Evolutionary conservation across 2,797 vertebrate genomes (phyloP).

Genomic region (Triplophysa bombifrons): DNA sequence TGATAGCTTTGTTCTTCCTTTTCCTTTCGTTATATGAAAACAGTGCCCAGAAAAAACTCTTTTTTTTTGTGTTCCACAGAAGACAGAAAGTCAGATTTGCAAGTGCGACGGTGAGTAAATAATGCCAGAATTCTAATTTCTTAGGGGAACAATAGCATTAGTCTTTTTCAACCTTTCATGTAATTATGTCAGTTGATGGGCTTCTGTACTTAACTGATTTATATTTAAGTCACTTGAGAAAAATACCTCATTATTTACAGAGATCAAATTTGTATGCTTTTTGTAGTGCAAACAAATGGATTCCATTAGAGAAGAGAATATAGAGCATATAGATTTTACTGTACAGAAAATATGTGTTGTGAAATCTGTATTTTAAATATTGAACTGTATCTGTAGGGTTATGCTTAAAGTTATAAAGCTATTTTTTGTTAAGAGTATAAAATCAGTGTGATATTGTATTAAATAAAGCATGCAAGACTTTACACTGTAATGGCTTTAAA

Average conservation of each 20-base stretch:
- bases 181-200: slow-evolving; percentile 25
- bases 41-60: not conserved
- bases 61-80: not conserved
- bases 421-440: slow-evolving; percentile 36
- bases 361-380: slow-evolving; percentile 55
- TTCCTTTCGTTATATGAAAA: not conserved
- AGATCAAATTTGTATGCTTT: slow-evolving; percentile 56
- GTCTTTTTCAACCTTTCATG: not conserved
- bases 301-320: slow-evolving; percentile 57
- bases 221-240: slow-evolving; percentile 40
- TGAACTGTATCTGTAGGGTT: slow-evolving; percentile 35
- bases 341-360: slow-evolving; percentile 55
- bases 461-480: slow-evolving; percentile 19
- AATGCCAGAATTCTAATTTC: not conserved
- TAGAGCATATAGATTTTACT: slow-evolving; percentile 64
- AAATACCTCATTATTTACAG: slow-evolving; percentile 50
- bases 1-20: not conserved
- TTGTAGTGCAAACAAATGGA: slow-evolving; percentile 56
- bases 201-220: slow-evolving; percentile 36
- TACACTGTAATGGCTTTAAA: slow-evolving; percentile 41
- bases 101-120: not conserved
- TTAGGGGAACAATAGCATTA: not conserved
- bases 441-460: slow-evolving; percentile 17
- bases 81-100: not conserved
- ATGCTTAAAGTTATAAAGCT: not conserved